These are phyloP conservation scores for Microplitis mediator DNA, from an alignment of 1,140 invertebrate species.

Conservation along the genomic window DNA sequence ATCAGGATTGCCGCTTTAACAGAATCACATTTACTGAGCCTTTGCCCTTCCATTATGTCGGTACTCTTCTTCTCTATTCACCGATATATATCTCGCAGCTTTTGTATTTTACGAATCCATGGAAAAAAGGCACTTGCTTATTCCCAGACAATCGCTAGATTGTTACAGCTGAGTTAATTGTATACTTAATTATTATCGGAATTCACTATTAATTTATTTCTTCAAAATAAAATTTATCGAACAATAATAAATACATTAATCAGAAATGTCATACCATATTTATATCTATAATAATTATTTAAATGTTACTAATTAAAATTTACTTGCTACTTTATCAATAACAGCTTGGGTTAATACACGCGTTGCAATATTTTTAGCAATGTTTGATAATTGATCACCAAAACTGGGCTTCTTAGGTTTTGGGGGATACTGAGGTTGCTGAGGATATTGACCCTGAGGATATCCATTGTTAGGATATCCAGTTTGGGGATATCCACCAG, in stretches of 20 bases:
- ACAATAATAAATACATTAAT: too few relatives aligned
- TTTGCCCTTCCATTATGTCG: not conserved
- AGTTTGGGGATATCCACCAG: constrained; percentile 30
- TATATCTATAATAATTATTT: not conserved
- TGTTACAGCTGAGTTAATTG: not conserved
- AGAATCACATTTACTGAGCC: constrained; percentile 17
- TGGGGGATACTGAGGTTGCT: constrained; percentile 33
- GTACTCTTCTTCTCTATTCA: not conserved
- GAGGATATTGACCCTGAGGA: constrained; percentile 27
- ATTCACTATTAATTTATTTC: too few relatives aligned
- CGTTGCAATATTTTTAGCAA: constrained; percentile 49
- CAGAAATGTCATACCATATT: not conserved
- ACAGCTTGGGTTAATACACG: constrained; percentile 48
- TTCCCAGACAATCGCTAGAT: not conserved
- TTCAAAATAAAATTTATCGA: too few relatives aligned
- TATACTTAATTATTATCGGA: too few relatives aligned
- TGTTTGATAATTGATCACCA: constrained; percentile 43
- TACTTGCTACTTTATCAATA: constrained; percentile 47
- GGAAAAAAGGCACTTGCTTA: not conserved
- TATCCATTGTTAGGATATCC: constrained; percentile 29
- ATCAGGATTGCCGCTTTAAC: constrained; percentile 6
- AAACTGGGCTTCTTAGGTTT: constrained; percentile 46
- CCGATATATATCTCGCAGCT: not conserved
- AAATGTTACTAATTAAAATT: not conserved
- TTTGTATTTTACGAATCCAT: not conserved